Conservation (phyloP, 92 coral and sea anemone genomes). For the Muricea muricata region DNA sequence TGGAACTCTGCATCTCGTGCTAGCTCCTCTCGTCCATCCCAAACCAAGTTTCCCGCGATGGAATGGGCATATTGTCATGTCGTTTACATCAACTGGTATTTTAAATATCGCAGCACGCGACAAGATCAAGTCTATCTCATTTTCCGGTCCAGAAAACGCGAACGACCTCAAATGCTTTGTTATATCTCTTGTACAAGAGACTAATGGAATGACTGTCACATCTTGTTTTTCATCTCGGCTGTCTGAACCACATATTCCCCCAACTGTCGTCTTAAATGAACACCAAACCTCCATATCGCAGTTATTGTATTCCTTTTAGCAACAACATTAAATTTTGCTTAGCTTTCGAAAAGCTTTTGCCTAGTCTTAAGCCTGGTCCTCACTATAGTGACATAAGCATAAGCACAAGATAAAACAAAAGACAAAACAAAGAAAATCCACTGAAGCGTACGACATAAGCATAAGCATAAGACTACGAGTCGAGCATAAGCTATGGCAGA, state of each 20-base stretch:
- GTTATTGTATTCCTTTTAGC: no score
- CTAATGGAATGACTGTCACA: background rate
- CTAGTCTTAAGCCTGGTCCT: no score
- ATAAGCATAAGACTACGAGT: no score
- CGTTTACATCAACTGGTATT: background rate
- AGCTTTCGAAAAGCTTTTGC: no score
- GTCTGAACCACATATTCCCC: background rate
- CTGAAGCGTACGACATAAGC: no score
- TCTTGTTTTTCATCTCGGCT: background rate
- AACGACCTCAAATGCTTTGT: background rate
- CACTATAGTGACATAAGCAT: no score
- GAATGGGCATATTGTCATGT: background rate
- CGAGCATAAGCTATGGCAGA: no score
- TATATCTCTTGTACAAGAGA: background rate
- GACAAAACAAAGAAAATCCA: no score
- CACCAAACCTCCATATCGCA: background rate
- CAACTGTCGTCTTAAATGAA: background rate
- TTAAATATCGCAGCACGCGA: conserved; percentile 1
- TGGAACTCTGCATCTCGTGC: conserved; percentile 72
- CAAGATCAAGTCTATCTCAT: background rate
- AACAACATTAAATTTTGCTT: no score
- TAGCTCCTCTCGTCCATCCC: conserved; percentile 74
- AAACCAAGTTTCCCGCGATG: conserved; percentile 14
- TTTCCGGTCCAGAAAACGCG: background rate
- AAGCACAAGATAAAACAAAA: no score